Percentiles rank a stretch among this genome's conserved stretches.
phyloP scores from a whole-genome alignment of 2,113 vertebrate species.

The Ceratotherium simum region DNA sequence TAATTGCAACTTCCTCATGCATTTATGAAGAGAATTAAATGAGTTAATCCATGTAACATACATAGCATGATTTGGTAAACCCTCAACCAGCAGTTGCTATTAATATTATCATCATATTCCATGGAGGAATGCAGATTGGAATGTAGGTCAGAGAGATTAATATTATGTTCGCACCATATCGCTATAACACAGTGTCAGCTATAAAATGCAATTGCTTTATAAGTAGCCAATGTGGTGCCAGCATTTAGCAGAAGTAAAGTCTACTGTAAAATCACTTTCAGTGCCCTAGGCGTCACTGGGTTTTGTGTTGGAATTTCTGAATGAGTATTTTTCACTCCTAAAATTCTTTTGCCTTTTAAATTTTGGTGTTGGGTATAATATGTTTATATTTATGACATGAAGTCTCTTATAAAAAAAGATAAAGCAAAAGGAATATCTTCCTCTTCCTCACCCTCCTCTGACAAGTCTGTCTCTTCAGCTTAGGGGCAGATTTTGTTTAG shows the following conservation, averaged over 20 bases:
- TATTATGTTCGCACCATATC: constrained; percentile 6
- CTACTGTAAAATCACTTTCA: constrained; percentile 29
- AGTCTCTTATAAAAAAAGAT: neutral
- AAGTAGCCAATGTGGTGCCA: constrained; percentile 48
- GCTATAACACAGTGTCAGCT: constrained; percentile 36
- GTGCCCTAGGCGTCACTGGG: constrained; percentile 10
- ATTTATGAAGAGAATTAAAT: constrained; percentile 48
- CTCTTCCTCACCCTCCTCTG: fast-evolving
- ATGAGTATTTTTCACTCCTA: constrained; percentile 1
- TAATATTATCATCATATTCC: constrained; percentile 40
- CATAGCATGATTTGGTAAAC: neutral
- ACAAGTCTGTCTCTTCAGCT: neutral
- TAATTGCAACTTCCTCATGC: neutral
- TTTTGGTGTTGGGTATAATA: neutral
- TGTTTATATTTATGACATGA: neutral
- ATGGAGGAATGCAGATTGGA: constrained; percentile 45
- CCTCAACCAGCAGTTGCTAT: neutral
- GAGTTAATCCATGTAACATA: constrained; percentile 38
- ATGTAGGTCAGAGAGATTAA: constrained; percentile 72
- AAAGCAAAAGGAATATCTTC: neutral
- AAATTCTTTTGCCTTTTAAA: constrained; percentile 25
- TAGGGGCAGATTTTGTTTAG: neutral
- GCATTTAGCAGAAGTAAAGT: constrained; percentile 45
- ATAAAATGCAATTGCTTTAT: constrained; percentile 65
- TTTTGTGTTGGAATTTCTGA: constrained; percentile 64